These are phyloP conservation scores for Thunnus albacares DNA, from an alignment of 2,797 vertebrate genomes.

Conservation along the genomic window DNA sequence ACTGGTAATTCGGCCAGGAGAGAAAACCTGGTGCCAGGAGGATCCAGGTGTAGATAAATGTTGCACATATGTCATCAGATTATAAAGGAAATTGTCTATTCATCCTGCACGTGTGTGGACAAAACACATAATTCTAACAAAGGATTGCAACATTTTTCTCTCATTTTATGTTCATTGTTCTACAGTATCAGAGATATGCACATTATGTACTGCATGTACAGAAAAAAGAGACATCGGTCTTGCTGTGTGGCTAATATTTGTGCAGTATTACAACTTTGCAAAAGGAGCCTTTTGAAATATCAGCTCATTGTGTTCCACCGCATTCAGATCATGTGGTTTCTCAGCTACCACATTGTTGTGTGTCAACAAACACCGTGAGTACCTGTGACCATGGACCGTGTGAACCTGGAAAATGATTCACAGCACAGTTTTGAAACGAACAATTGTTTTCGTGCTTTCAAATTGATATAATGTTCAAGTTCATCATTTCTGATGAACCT, in stretches of 20 bases:
- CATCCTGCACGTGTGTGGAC: constrained; percentile 21
- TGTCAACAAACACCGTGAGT: constrained; percentile 67
- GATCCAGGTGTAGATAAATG: constrained; percentile 75
- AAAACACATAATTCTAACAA: constrained; percentile 39
- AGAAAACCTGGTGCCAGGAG: constrained; percentile 61
- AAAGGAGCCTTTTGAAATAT: constrained; percentile 52
- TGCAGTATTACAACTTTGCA: constrained; percentile 22
- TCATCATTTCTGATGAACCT: not conserved
- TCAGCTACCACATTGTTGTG: constrained; percentile 57
- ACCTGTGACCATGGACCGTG: constrained; percentile 50
- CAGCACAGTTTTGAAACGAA: constrained; percentile 14
- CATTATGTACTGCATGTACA: not conserved
- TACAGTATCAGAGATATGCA: constrained; percentile 3
- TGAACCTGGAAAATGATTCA: constrained; percentile 41
- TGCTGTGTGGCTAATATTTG: constrained; percentile 38
- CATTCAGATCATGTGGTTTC: constrained; percentile 61
- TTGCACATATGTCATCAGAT: constrained; percentile 74
- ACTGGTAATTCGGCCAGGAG: constrained; percentile 59
- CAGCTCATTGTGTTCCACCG: constrained; percentile 45
- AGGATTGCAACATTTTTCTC: constrained; percentile 12
- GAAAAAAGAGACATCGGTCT: constrained; percentile 16
- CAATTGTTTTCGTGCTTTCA: constrained; percentile 18
- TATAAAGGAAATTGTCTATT: constrained; percentile 58
- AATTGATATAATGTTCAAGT: not conserved
- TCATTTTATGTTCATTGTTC: constrained; percentile 33